Evolutionary conservation across 2,797 vertebrate species (phyloP), one percentile per base, ranked within the genome.

Genomic region (Columba guinea): DNA sequence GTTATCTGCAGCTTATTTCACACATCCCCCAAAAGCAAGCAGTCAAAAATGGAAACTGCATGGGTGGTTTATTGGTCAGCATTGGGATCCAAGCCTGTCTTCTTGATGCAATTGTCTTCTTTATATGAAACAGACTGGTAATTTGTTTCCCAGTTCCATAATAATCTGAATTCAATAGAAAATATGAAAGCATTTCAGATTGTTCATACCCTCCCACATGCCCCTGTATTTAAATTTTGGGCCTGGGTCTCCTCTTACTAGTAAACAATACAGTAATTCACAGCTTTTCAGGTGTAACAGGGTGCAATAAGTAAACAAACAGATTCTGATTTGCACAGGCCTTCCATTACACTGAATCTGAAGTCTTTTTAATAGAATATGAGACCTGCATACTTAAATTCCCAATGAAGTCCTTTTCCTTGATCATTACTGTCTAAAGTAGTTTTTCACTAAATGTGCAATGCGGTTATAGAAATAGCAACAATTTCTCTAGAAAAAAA

Each of bases 51-150:
- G 88, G 92, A 95, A 96, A 89, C 95, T 93, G 68, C 77, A 90
- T 95, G 95, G 94, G 94, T 96, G 94, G 96, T 85, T 95, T 94
- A 90, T 89, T 94, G 95, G 88, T 94, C 79, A 96, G 86, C 89
- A 91, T 1, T 84, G 85, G 51, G 23, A 76, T 94, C 69, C 63
- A 74, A 89, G 34, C 4, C 0, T 58, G 19, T 80, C 41, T 78
- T 80, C 92, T 91, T 78, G 67, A 73, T 62, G 59, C 67, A 83
- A 77, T 90, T 73, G 67, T 77, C 51, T 81, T 89, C 51, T 37
- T 94, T 74, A 84, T 76, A 89, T 32, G 92, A 96, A 97, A 67
- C 86, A 96, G 89, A 90, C 39, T 37, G 52, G 70, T 85, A 69
- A 62, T 90, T 94, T 88, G 13, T 87, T 90, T 85, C 62, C 28